Evolutionary conservation across 2,113 vertebrate species (phyloP).

Genomic region (Halichoeres trimaculatus): DNA sequence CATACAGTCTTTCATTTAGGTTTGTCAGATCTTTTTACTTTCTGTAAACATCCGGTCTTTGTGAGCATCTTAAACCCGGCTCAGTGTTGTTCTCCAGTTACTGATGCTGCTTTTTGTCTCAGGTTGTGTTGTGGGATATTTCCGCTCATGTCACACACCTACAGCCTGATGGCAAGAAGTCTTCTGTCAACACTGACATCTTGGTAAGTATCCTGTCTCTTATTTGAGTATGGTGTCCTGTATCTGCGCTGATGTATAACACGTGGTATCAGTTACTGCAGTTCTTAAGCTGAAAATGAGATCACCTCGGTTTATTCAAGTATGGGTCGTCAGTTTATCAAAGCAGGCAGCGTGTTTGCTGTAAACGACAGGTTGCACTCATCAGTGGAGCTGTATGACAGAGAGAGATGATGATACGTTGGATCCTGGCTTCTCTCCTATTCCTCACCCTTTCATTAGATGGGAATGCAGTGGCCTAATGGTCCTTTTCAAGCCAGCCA

Average conservation of each 20-base stretch:
- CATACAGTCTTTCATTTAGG: background rate
- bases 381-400: constrained; percentile 32
- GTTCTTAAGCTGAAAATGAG: constrained; percentile 5
- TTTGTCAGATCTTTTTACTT: constrained; percentile 1
- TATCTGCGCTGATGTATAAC: constrained; percentile 10
- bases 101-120: constrained; percentile 31
- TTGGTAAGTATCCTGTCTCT: constrained; percentile 70
- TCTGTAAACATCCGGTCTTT: background rate
- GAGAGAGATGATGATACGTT: constrained; percentile 58
- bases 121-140: constrained; percentile 94
- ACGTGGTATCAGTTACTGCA: constrained; percentile 19
- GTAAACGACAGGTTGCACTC: constrained; percentile 34
- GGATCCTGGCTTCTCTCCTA: constrained; percentile 39
- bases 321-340: constrained; percentile 22
- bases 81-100: background rate
- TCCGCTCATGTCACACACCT: constrained; percentile 82
- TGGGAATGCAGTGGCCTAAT: constrained; percentile 57
- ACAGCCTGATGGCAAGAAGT: constrained; percentile 59
- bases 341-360: constrained; percentile 24
- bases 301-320: constrained; percentile 30
- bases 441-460: constrained; percentile 71
- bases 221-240: constrained; percentile 27
- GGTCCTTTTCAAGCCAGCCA: constrained; percentile 48
- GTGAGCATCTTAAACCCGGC: background rate
- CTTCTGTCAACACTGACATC: constrained; percentile 66